Base-by-base conservation (phyloP, 2,888 invertebrate genomes). In the Cerceris rybyensis region DNA sequence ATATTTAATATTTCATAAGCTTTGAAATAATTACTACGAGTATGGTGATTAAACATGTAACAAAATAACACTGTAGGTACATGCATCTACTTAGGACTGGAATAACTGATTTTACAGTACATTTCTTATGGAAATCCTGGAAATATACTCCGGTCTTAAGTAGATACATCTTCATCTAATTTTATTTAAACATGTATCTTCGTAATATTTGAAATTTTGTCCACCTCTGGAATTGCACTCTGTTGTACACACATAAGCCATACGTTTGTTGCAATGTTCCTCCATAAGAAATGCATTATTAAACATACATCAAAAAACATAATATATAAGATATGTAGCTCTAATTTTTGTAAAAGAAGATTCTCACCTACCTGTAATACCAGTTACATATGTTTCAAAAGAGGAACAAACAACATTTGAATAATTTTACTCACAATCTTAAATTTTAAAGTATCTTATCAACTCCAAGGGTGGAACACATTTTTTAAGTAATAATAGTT, bases 211-310 rank as follows among this genome's bases (percentile, higher is more conserved):
- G 66, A 70, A 81, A 78, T 77, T 60, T 73, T 80, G 84, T 91
- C 90, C 92, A 92, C 92, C 92, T 88, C 86, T 90, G 90, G 89
- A 91, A 91, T 92, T 91, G 85, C 70, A 67, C 69, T 52, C 61
- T 64, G 41, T 60, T 55, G 70, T 65, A 39, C 13, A 68, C 55
- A 46, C 7, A 41, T 65, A 55, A 72, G 72, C 67, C 43, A 60
- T 70, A 69, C 66, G 8, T 71, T 9, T 57, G 59, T 81, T 81
- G 75, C 69, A 80, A 76, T 86, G 84, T 86, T 89, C 82, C 83
- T 89, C 92, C 92, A 92, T 92, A 92, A 92, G 92, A 92, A 92
- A 91, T 92, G 92, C 90, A 91, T 92, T 89, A 90, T 88, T 86
- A 83, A 83, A 84, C 63, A 74, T 78, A 73, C 61, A 86, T 81